Percentiles rank a stretch among this genome's conserved stretches.
phyloP scores from a whole-genome alignment of 2,113 vertebrate genomes.

The Lepus timidus region DNA sequence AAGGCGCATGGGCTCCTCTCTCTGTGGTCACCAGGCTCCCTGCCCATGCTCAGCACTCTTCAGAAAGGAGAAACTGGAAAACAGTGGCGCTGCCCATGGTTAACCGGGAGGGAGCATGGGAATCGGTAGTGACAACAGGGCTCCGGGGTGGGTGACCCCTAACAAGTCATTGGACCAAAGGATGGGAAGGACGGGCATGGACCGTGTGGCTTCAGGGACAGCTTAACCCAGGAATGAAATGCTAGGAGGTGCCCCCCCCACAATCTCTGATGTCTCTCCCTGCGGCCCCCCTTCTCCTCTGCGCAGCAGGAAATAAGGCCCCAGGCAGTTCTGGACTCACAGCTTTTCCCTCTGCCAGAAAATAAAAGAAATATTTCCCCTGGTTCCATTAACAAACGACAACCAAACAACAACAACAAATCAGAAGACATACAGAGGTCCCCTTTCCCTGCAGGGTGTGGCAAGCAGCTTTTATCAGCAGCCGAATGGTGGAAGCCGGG shows the following conservation, averaged over 20 bases:
- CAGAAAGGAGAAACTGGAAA: not conserved
- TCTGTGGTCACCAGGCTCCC: not conserved
- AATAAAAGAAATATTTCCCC: conserved; percentile 27
- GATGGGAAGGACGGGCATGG: not conserved
- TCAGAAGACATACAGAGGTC: not conserved
- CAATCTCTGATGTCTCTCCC: not conserved
- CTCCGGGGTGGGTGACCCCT: not conserved
- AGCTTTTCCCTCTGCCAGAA: not conserved
- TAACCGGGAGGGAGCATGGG: no score
- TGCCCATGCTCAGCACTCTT: not conserved
- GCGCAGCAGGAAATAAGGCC: not conserved
- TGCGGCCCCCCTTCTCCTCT: not conserved
- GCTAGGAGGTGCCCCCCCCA: not conserved
- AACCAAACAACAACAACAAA: not conserved
- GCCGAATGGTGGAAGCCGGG: not conserved
- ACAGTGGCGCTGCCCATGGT: not conserved
- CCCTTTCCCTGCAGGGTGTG: not conserved
- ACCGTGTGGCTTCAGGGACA: not conserved
- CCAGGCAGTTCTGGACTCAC: not conserved
- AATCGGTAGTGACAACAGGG: no score
- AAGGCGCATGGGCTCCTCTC: not conserved
- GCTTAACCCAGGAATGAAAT: not conserved
- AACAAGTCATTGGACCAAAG: not conserved
- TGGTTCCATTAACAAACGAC: not conserved
- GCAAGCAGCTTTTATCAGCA: not conserved